These are phyloP conservation scores for Chaenocephalus aceratus DNA, from an alignment of 2,113 vertebrate species.

Conservation along the genomic window DNA sequence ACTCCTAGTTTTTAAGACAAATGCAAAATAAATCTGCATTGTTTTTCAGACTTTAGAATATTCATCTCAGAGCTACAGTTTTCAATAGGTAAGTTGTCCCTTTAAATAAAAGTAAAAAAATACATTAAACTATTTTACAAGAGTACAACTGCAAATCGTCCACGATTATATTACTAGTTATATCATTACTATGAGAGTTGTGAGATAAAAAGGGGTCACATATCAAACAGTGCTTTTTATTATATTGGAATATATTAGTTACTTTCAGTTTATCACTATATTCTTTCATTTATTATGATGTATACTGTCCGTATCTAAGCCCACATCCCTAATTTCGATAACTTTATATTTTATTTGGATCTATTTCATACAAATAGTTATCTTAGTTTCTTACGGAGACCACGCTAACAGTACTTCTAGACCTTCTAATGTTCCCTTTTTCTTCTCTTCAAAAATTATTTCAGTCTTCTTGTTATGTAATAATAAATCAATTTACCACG, in stretches of 20 bases:
- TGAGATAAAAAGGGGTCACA: background rate
- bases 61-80: background rate
- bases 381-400: background rate
- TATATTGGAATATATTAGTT: background rate
- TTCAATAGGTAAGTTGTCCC: background rate
- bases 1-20: too few relatives aligned
- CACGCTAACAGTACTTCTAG: background rate
- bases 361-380: too few relatives aligned
- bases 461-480: background rate
- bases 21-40: too few relatives aligned
- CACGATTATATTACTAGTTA: background rate
- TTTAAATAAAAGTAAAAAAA: background rate
- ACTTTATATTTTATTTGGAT: background rate
- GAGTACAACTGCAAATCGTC: background rate
- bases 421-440: background rate
- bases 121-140: background rate
- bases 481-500: slow-evolving; percentile 30
- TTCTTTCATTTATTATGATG: background rate
- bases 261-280: too few relatives aligned
- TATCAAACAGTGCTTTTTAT: background rate
- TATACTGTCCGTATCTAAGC: background rate
- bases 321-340: background rate
- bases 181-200: background rate
- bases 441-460: background rate
- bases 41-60: too few relatives aligned